A percentile compares a stretch with the other conserved stretches of the same genome.
These are phyloP conservation scores for Mohoua ochrocephala DNA, from an alignment of 2,113 vertebrate genomes.

Conservation along the genomic window DNA sequence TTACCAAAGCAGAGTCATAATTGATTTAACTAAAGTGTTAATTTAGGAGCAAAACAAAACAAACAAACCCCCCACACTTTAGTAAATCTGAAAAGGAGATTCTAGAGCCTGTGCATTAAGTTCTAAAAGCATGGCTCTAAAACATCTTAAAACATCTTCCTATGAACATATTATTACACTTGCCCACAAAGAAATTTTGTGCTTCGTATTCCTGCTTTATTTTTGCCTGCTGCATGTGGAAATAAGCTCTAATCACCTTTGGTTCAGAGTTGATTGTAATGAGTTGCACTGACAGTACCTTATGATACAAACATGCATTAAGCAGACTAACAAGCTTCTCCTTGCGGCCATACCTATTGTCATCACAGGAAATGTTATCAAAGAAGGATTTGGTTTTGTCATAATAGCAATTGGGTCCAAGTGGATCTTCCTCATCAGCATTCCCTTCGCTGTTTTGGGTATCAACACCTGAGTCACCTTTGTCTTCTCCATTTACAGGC, in stretches of 20 bases:
- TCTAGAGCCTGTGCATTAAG: neutral
- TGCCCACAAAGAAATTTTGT: neutral
- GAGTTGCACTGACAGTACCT: neutral
- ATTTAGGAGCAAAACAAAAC: neutral
- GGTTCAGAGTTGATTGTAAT: neutral
- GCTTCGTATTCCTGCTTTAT: neutral
- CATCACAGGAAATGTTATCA: slow-evolving; percentile 96
- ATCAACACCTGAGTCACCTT: slow-evolving; percentile 84
- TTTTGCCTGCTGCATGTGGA: neutral
- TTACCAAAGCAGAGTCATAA: neutral
- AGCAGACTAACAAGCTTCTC: neutral
- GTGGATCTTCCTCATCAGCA: slow-evolving; percentile 86
- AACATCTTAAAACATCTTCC: neutral
- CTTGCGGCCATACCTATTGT: slow-evolving; percentile 78
- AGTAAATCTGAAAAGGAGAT: neutral
- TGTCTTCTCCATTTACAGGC: slow-evolving; percentile 90
- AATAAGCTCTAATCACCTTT: neutral
- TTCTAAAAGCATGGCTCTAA: neutral
- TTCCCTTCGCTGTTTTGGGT: slow-evolving; percentile 87
- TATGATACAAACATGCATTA: neutral
- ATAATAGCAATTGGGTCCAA: slow-evolving; percentile 87
- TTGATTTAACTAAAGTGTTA: neutral
- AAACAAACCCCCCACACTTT: rapidly evolving
- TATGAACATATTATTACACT: rapidly evolving
- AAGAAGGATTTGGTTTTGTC: slow-evolving; percentile 99